phyloP scores from a whole-genome alignment of 1,140 invertebrate species.

The Aphidius ervi region DNA sequence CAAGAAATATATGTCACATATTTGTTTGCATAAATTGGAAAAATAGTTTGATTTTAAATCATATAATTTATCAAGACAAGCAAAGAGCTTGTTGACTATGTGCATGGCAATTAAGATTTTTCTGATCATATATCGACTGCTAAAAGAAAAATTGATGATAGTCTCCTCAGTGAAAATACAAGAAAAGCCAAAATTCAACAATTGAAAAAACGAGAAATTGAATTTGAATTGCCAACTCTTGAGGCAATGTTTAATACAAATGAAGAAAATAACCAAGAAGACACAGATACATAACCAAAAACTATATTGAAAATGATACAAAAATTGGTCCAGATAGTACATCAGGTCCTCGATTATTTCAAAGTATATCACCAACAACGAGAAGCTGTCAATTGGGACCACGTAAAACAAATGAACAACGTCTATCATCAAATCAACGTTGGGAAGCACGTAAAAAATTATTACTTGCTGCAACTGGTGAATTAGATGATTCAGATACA shows the following conservation, averaged over 20 bases:
- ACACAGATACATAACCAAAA: background rate
- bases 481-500: constrained; percentile 42
- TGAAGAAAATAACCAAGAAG: background rate
- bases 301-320: constrained; percentile 9
- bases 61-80: constrained; percentile 41
- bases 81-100: constrained; percentile 35
- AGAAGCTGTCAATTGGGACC: constrained; percentile 18
- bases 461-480: constrained; percentile 41
- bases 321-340: constrained; percentile 14
- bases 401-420: constrained; percentile 34
- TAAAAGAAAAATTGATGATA: constrained; percentile 2
- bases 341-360: constrained; percentile 13
- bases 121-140: constrained; percentile 24
- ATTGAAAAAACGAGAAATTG: constrained; percentile 7
- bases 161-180: background rate
- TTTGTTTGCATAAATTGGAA: constrained; percentile 47
- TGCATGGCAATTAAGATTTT: constrained; percentile 28
- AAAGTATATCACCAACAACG: constrained; percentile 13
- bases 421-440: constrained; percentile 45
- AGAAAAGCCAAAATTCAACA: background rate
- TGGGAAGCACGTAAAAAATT: constrained; percentile 49
- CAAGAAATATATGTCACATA: constrained; percentile 42
- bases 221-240: background rate
- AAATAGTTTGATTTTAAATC: constrained; percentile 47
- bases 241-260: background rate